Base-by-base conservation (phyloP, 2,113 vertebrate genomes). In the Anseranas semipalmata region DNA sequence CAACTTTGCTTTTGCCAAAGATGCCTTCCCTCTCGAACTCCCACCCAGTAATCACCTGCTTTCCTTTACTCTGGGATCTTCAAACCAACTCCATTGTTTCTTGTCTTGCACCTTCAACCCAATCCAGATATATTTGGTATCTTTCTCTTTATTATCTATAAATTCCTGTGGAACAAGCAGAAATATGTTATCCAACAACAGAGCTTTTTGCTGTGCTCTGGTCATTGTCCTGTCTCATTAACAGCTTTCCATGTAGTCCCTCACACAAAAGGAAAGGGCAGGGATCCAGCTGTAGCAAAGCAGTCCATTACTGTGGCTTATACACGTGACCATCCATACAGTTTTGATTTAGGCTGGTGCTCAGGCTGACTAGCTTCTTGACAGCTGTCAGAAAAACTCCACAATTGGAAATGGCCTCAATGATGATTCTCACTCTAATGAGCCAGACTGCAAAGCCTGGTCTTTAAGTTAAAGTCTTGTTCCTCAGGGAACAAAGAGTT, bases 71-170 rank as follows among this genome's bases (percentile, higher is more conserved):
- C 33, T 1, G 0, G 19, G 21, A 50, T 84, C 77, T 89, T 58
- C 59, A 46, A 1, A n/a, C 37, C 89, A 81, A 62, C 24, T 74
- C 77, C 32, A 1, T 21, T 72, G 48, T 81, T 81, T 74, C 60
- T 85, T 21, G n/a, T 53, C 80, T 84, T 58, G 18, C 30, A 1
- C 6, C 11, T 46, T 37, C 17, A 0, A 18, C 19, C 12, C 73
- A 81, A 95, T 89, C 96, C 96, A 97, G 18, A 96, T 89, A 14
- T 97, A 97, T 85, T 93, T 97, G 65, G 46, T 81, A 22, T 93
- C 96, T 85, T 93, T 95, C 52, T 91, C 60, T 78, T 85, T 96
- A 4, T 15, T 91, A 85, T 97, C 96, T 89, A 96, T 93, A n/a
- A 95, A 97, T 28, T 97, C 95, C 96, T 97, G 81, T 30, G 77